Base-by-base conservation (phyloP, 2,113 vertebrate species). In the Carassius auratus region DNA sequence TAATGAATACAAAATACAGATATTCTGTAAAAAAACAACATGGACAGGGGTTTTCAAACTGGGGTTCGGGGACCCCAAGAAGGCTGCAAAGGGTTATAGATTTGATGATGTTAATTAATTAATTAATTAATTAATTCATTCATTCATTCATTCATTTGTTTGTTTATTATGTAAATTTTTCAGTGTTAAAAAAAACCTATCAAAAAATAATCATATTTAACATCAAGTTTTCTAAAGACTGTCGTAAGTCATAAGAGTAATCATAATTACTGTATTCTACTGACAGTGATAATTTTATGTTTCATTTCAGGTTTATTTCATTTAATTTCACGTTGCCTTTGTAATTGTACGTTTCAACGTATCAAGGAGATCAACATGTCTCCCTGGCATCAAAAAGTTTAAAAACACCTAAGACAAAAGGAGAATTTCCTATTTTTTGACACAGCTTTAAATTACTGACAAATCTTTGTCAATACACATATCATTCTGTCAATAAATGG, bases 391-490 rank as follows among this genome's bases (percentile, higher is more conserved):
- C 19, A 45, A n/a, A 73, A 48, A 45, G 42, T 38, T 38, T 5
- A 38, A 38, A 38, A 38, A 42, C 7, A 7, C 38, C 38, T 7
- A 42, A 48, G 45, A 48, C 45, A 48, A 74, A n/a, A 74, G 2
- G 21, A 74, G 42, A 48, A 8, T 26, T 48, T 23, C 71, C 38
- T 48, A 74, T 36, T 57, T 36, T 57, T 57, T 57, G 30, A 59
- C 13, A 62, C 77, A 45, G 62, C 42, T 81, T 7, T 30, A 3
- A 69, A 81, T 80, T 81, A 81, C 36, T 82, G 92, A 92, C 87
- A 87, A 92, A 78, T 92, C 79, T 68, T 89, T 86, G 83, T 84
- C 87, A 91, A 92, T 91, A 90, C 91, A 91, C 80, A 91, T 90
- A 90, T 90, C 88, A 88, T 73, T 64, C 83, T 87, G 91, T 90